These are phyloP conservation scores for Drosophila leonis DNA, from an alignment of 2,888 invertebrate genomes.

Conservation along the genomic window DNA sequence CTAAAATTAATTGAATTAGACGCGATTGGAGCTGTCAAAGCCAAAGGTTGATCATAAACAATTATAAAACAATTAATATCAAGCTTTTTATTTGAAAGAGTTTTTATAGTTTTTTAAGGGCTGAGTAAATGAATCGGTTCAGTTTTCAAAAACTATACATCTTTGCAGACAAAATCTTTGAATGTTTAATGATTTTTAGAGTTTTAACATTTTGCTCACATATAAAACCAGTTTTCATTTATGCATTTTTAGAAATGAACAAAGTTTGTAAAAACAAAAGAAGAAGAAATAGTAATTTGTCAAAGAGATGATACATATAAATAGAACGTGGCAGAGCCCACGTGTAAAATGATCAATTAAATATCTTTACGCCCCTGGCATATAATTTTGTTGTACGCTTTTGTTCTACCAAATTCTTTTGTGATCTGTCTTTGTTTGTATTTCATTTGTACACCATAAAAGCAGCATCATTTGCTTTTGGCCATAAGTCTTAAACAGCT, in stretches of 20 bases:
- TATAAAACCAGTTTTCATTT: neutral
- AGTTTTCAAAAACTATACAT: neutral
- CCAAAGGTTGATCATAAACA: slow-evolving; percentile 9
- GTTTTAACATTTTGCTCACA: neutral
- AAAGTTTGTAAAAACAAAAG: neutral
- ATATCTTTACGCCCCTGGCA: slow-evolving; percentile 8
- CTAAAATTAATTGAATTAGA: slow-evolving; percentile 27
- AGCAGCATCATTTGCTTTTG: slow-evolving; percentile 30
- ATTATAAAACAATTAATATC: slow-evolving; percentile 17
- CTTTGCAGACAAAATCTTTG: neutral
- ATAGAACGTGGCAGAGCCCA: slow-evolving; percentile 7
- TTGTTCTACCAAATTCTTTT: slow-evolving; percentile 19
- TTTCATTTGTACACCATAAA: slow-evolving; percentile 30
- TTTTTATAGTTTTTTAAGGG: neutral
- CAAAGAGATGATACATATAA: slow-evolving; percentile 8
- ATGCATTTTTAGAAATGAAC: too few relatives aligned
- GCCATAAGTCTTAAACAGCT: slow-evolving; percentile 14
- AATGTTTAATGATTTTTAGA: neutral
- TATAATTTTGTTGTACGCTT: neutral
- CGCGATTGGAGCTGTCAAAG: slow-evolving; percentile 14
- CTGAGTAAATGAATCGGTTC: neutral
- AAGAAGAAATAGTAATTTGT: slow-evolving; percentile 1
- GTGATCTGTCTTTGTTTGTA: slow-evolving; percentile 5
- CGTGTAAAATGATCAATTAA: slow-evolving; percentile 28
- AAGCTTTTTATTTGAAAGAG: neutral